phyloP scores from a whole-genome alignment of 2,797 vertebrate species.

The Choloepus didactylus region DNA sequence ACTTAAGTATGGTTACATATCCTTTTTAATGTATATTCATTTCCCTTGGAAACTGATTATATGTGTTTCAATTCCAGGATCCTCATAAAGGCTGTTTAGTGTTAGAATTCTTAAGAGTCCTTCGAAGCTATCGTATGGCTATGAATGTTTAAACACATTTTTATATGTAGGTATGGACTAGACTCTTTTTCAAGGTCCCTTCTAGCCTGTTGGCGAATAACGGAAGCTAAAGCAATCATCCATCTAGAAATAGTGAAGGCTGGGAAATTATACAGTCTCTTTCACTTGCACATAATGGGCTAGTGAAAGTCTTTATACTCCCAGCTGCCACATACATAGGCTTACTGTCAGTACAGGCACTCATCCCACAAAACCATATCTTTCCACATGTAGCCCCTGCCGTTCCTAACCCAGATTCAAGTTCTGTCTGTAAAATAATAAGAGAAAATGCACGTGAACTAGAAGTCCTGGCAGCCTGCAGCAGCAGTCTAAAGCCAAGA shows the following conservation, averaged over 20 bases:
- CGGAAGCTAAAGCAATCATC: conserved; percentile 71
- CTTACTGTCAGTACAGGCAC: conserved; percentile 45
- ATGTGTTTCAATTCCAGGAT: neutral
- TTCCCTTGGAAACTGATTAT: neutral
- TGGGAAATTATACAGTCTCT: conserved; percentile 73
- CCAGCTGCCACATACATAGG: conserved; percentile 67
- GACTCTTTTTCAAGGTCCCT: conserved; percentile 75
- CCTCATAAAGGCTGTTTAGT: neutral
- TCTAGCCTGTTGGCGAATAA: conserved; percentile 73
- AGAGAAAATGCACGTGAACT: neutral
- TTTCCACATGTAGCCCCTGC: neutral
- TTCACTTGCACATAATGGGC: conserved; percentile 63
- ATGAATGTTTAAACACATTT: neutral
- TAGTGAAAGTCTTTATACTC: conserved; percentile 46
- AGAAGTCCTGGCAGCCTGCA: conserved; percentile 7
- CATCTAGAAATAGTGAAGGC: conserved; percentile 65
- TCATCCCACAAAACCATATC: conserved; percentile 35
- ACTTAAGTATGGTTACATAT: neutral
- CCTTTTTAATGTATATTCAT: conserved; percentile 38
- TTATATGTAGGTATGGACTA: conserved; percentile 46
- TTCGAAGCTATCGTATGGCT: neutral
- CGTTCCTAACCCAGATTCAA: conserved; percentile 27
- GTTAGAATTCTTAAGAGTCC: neutral
- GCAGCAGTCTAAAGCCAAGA: conserved; percentile 36
- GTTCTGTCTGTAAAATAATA: conserved; percentile 54